A percentile compares a stretch with the other conserved stretches of the same genome.
These are phyloP conservation scores for Drosophila subsilvestris DNA, from an alignment of 2,888 invertebrate species.

Conservation along the genomic window DNA sequence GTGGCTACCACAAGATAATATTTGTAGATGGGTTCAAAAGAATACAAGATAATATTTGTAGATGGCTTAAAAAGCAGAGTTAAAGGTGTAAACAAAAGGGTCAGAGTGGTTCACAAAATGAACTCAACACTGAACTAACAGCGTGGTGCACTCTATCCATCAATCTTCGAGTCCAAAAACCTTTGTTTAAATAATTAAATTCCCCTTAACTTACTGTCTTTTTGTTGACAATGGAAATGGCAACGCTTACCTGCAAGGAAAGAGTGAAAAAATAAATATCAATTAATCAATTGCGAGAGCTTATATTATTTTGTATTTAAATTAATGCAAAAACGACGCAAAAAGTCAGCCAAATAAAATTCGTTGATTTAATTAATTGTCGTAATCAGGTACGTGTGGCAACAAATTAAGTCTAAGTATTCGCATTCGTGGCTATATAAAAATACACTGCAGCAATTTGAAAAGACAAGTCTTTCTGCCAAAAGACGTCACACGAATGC, in stretches of 20 bases:
- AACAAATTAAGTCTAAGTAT: slow-evolving; percentile 32
- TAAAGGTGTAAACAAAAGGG: neutral
- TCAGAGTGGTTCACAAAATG: slow-evolving; percentile 2
- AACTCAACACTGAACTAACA: no score
- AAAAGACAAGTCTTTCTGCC: slow-evolving; percentile 32
- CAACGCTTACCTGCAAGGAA: slow-evolving; percentile 71
- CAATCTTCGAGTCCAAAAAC: neutral
- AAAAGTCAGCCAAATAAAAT: slow-evolving; percentile 28
- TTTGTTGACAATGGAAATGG: slow-evolving; percentile 7
- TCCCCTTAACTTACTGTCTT: slow-evolving; percentile 30
- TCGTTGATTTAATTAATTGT: slow-evolving; percentile 69
- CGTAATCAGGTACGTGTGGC: slow-evolving; percentile 49
- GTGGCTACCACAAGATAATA: neutral
- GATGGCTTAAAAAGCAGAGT: neutral
- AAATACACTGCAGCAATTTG: slow-evolving; percentile 45
- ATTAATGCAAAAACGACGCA: slow-evolving; percentile 47
- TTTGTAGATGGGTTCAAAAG: slow-evolving; percentile 7
- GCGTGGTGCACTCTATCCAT: neutral
- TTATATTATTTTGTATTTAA: slow-evolving; percentile 42
- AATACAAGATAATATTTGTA: neutral
- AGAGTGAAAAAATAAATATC: slow-evolving; percentile 48
- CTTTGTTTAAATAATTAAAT: neutral
- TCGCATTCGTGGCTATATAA: slow-evolving; percentile 8
- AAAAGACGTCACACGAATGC: slow-evolving; percentile 62
- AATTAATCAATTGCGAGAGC: slow-evolving; percentile 54